Percentiles rank a stretch among this genome's conserved stretches.
Evolutionary conservation across 2,113 vertebrate genomes (phyloP).

Genomic region (Chloroceryle aenea): DNA sequence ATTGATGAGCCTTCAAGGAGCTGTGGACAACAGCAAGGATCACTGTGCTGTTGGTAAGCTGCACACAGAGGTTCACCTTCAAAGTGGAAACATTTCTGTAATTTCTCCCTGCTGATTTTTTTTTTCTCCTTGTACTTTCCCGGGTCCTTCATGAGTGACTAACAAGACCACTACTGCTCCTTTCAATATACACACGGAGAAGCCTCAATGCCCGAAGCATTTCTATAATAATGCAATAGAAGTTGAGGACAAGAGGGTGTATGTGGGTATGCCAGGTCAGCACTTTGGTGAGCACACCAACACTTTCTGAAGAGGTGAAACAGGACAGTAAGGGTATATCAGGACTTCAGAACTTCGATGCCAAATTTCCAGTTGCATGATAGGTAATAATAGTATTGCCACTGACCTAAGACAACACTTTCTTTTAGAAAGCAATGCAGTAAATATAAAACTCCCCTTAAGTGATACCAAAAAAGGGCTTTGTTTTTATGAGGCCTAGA

Average conservation of each 20-base stretch:
- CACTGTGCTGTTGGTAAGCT: background rate
- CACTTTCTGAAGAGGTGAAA: background rate
- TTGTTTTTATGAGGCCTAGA: background rate
- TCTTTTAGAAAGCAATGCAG: background rate
- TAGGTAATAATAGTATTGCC: too few relatives aligned
- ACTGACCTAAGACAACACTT: background rate
- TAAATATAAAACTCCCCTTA: background rate
- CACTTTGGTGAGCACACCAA: background rate
- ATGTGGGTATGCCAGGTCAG: background rate
- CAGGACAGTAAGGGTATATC: background rate
- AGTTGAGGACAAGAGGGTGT: background rate
- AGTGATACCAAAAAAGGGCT: background rate
- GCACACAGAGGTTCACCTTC: background rate
- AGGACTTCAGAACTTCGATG: background rate
- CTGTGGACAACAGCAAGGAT: background rate
- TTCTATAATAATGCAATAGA: background rate
- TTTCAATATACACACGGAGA: background rate
- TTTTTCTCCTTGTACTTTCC: background rate
- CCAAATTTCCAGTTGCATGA: background rate
- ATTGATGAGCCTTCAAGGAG: conserved; percentile 40
- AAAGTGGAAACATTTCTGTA: background rate
- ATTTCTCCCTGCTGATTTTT: background rate
- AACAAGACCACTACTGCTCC: background rate
- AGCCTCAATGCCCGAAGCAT: background rate
- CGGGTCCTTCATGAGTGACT: background rate